Conservation (phyloP, 2,888 invertebrate genomes). For the Chrysina gloriosa region DNA sequence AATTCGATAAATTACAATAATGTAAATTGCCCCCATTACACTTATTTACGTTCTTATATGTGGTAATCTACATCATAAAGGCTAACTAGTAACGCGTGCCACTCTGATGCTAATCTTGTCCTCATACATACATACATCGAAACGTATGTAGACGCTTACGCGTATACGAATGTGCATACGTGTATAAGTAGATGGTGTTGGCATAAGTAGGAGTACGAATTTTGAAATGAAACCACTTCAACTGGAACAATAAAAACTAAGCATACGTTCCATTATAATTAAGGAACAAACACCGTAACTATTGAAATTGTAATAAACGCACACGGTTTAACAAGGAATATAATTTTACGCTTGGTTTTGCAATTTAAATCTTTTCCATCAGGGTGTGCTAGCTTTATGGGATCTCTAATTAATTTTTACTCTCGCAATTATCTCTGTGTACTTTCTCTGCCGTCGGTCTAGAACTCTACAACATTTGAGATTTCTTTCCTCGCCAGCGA, state of each 20-base stretch:
- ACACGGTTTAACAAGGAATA: constrained; percentile 4
- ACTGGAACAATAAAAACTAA: constrained; percentile 32
- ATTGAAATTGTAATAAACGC: neutral
- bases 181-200: neutral
- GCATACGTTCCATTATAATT: constrained; percentile 1
- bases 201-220: constrained; percentile 26
- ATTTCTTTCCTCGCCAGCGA: constrained; percentile 22
- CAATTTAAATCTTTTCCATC: constrained; percentile 18
- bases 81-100: constrained; percentile 33
- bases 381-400: neutral
- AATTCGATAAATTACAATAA: constrained; percentile 36
- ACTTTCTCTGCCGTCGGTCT: neutral
- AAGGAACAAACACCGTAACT: neutral
- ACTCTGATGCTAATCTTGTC: constrained; percentile 31
- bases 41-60: constrained; percentile 35
- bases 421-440: neutral
- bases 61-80: constrained; percentile 33
- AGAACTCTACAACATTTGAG: neutral
- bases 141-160: neutral
- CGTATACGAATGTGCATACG: neutral
- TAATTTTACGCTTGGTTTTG: constrained; percentile 29
- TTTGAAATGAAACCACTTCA: constrained; percentile 26
- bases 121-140: neutral
- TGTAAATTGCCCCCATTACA: constrained; percentile 31
- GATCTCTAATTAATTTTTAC: neutral